Evolutionary conservation across 2,113 vertebrate genomes (phyloP).

Genomic region (Poeciliopsis turrubarensis): DNA sequence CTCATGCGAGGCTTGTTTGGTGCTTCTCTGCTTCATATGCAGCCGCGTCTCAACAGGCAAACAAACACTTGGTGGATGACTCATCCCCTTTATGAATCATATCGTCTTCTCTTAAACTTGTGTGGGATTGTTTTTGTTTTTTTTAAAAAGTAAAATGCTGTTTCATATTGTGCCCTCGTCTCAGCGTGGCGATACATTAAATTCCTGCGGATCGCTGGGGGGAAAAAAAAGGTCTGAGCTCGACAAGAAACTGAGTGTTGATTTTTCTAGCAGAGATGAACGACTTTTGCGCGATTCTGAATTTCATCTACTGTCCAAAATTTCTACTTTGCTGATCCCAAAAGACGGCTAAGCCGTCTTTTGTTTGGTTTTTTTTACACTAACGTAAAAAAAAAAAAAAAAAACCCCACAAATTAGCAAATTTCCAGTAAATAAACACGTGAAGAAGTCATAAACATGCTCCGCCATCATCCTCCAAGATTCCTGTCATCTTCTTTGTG

Average conservation of each 20-base stretch:
- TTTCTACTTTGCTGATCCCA: too few relatives aligned
- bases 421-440: too few relatives aligned
- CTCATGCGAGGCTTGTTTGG: slow-evolving; percentile 36
- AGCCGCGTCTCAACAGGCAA: slow-evolving; percentile 19
- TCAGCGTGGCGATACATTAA: slow-evolving; percentile 9
- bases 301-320: not conserved
- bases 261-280: not conserved
- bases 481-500: too few relatives aligned
- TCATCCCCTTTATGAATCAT: slow-evolving; percentile 66
- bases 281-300: not conserved
- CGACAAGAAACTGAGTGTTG: not conserved
- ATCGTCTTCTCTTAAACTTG: slow-evolving; percentile 42
- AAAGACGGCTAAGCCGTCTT: too few relatives aligned
- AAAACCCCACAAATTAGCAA: too few relatives aligned
- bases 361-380: too few relatives aligned
- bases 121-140: slow-evolving; percentile 22
- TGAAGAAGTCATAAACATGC: too few relatives aligned
- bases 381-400: too few relatives aligned
- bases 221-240: not conserved
- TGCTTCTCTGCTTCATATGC: slow-evolving; percentile 45
- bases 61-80: slow-evolving; percentile 53
- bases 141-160: not conserved
- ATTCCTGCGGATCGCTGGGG: slow-evolving; percentile 17
- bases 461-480: too few relatives aligned
- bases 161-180: slow-evolving; percentile 15